phyloP scores from a whole-genome alignment of 2,888 invertebrate species.

The Brenthis daphne region DNA sequence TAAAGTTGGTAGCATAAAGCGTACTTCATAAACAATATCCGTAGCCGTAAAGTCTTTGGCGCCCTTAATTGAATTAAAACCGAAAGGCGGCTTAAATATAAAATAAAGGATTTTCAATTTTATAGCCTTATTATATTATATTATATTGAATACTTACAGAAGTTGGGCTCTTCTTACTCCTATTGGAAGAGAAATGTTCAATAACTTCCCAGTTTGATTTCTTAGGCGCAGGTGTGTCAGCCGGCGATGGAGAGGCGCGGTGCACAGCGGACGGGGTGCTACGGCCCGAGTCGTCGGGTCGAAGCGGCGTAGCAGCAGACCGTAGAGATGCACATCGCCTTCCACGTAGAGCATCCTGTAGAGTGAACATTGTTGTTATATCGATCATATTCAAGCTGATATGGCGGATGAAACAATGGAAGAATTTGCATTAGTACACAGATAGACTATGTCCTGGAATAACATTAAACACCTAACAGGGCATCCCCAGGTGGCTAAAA shows the following conservation, averaged over 20 bases:
- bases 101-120: too few species aligned
- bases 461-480: too few species aligned
- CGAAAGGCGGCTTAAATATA: too few species aligned
- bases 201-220: slow-evolving; percentile 96
- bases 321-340: slow-evolving; percentile 83
- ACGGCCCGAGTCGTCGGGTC: slow-evolving; percentile 67
- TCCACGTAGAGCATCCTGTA: slow-evolving; percentile 84
- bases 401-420: not conserved
- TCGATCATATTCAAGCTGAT: not conserved
- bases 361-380: slow-evolving; percentile 40
- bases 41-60: too few species aligned
- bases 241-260: slow-evolving; percentile 80
- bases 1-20: too few species aligned
- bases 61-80: too few species aligned
- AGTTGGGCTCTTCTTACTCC: slow-evolving; percentile 80
- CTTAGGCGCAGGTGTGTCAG: slow-evolving; percentile 81
- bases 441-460: too few species aligned
- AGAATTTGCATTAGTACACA: too few species aligned
- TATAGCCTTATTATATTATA: too few species aligned
- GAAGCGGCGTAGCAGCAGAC: slow-evolving; percentile 64
- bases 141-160: slow-evolving; percentile 56
- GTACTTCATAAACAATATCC: too few species aligned
- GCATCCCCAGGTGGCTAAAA: too few species aligned
- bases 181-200: slow-evolving; percentile 89
- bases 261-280: slow-evolving; percentile 67